A percentile compares a stretch with the other conserved stretches of the same genome.
Evolutionary conservation across 2,888 invertebrate genomes (phyloP).

Genomic region (Dexiosoma caninum): DNA sequence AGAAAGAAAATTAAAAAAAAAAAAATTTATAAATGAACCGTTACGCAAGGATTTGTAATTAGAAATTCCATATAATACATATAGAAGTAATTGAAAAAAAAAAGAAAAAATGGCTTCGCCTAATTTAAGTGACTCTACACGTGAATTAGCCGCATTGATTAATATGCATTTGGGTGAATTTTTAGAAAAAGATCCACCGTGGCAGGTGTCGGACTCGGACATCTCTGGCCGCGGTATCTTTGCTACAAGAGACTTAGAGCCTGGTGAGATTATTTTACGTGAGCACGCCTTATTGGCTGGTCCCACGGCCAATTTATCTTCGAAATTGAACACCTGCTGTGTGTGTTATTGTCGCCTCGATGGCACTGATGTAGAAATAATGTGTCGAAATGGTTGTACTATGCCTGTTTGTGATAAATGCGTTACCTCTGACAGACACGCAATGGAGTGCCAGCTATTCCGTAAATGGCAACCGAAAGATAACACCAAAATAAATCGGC

Average conservation of each 20-base stretch:
- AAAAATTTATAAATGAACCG: neutral
- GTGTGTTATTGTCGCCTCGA: slow-evolving; percentile 80
- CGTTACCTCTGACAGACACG: slow-evolving; percentile 80
- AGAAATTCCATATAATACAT: neutral
- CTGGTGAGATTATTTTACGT: slow-evolving; percentile 84
- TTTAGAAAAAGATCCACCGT: slow-evolving; percentile 73
- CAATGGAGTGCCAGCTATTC: slow-evolving; percentile 82
- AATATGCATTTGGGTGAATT: slow-evolving; percentile 70
- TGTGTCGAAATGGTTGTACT: slow-evolving; percentile 83
- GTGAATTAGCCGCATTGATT: slow-evolving; percentile 70
- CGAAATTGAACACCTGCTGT: slow-evolving; percentile 81
- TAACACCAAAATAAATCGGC: slow-evolving; percentile 67
- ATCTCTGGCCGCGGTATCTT: slow-evolving; percentile 85
- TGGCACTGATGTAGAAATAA: slow-evolving; percentile 67
- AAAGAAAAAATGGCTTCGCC: slow-evolving; percentile 55
- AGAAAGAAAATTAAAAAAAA: neutral
- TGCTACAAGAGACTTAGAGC: slow-evolving; percentile 81
- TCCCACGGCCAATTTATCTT: slow-evolving; percentile 80
- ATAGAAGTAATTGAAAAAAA: no score
- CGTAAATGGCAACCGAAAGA: slow-evolving; percentile 80
- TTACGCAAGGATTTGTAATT: slow-evolving; percentile 35
- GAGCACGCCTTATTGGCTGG: slow-evolving; percentile 85
- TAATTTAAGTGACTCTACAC: slow-evolving; percentile 65
- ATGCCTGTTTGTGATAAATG: slow-evolving; percentile 84
- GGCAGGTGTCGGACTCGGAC: slow-evolving; percentile 82